Base-by-base conservation (phyloP, 1,140 invertebrate genomes). In the Aphelinus certus region DNA sequence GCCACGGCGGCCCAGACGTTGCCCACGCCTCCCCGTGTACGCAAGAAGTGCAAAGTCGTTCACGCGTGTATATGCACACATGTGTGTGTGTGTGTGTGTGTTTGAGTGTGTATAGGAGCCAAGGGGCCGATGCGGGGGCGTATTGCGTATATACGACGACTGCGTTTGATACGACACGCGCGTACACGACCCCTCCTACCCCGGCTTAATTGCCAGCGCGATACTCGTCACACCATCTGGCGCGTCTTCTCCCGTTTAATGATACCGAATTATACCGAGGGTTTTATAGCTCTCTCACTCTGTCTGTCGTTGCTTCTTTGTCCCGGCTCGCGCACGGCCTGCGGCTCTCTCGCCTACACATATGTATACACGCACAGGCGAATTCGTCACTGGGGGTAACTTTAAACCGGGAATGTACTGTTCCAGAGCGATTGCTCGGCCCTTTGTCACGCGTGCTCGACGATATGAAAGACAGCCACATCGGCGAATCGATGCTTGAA, bases 191-290 rank as follows among this genome's bases (percentile, higher is more conserved):
- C 26, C 26, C 26, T 26, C 26, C 26, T 26, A 26, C 26, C 26
- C 26, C 26, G 26, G 26, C 26, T 77, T 80, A 81, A 81, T 82
- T 81, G 81, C 79, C 58, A 80, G 79, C 68, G 68, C 81, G 76
- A 81, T 82, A 81, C 80, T 81, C 80, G 79, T 80, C 81, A 80
- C 79, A 79, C 79, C 81, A 82, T 81, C 78, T 81, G 80, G 47
- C 45, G 61, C 48, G 3, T 56, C 42, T 9, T 26, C 26, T 26
- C 26, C 42, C 7, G 9, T 57, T 53, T 58, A 49, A 58, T 49
- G 49, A 43, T 51, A 65, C 3, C 7, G 51, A 65, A 65, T 65
- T 51, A 53, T 42, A 65, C 47, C n/a, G 10, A 4, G 7, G 26
- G 26, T 26, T 26, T 26, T 26, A 26, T 26, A 26, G 26, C 26